Base-by-base conservation (phyloP, 2,888 invertebrate genomes). In the Erebia ligea region DNA sequence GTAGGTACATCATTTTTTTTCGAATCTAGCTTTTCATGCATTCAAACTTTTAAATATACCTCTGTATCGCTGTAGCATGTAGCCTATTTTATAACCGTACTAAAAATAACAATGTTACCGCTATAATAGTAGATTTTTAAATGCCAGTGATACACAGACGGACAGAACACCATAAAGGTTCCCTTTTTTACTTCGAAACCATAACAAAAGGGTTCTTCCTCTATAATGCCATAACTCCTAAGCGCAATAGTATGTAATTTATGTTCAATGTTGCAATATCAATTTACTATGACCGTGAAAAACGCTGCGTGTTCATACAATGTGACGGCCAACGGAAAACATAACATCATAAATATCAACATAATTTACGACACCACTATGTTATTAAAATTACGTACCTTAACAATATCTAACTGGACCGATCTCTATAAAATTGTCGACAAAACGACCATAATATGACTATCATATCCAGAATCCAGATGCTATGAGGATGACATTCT, bases 241-340 rank as follows among this genome's bases (percentile, higher is more conserved):
- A 17, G 61, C 42, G 17, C 17, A 59, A 15, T 13, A 25, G 25
- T 65, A 13, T 57, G 2, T n/a, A 58, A 9, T 64, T n/a, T 11
- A 52, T 48, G 5, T 54, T 65, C 45, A 56, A 13, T 13, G 68
- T 19, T 17, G 40, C 42, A 57, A 25, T 56, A 63, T 57, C 40
- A 61, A 62, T 62, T 62, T 48, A 21, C 56, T 69, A 58, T 40
- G 42, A 34, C 58, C 68, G 40, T 69, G 52, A 56, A 56, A 50
- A 50, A 67, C 58, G 50, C 25, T 67, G 19, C 57, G 61, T 69
- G 57, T 48, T 52, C 61, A 11, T 69, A 50, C 34, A 63, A 40
- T 21, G 45, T 70, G 67, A 67, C 61, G 67, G 67, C 67, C 61
- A 62, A 21, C 48, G 66, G 62, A 63, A 70, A 67, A 69, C 50